Conservation (phyloP, 2,888 invertebrate genomes). For the Cyaniris semiargus region DNA sequence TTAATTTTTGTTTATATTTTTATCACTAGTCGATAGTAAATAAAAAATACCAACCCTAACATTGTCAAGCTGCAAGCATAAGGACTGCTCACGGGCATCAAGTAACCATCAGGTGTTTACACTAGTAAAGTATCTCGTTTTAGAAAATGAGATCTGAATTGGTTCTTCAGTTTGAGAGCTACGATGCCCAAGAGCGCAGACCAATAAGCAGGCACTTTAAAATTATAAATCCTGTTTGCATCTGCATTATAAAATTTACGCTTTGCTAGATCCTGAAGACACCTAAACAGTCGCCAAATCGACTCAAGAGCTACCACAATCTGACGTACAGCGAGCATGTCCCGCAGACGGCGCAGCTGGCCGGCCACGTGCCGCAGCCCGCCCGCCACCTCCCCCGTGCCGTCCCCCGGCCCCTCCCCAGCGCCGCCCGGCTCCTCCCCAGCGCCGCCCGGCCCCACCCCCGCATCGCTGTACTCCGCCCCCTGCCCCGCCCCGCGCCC, state of each 20-base stretch:
- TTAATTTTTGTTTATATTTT: not conserved
- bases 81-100: too few species aligned
- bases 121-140: too few species aligned
- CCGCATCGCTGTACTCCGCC: not conserved
- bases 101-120: too few species aligned
- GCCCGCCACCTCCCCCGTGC: conserved; percentile 49
- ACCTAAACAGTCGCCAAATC: not conserved
- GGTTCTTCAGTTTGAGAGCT: too few species aligned
- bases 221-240: too few species aligned
- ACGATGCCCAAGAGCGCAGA: too few species aligned
- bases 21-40: not conserved
- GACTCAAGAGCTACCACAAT: not conserved
- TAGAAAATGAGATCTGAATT: too few species aligned
- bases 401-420: conserved; percentile 48
- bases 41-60: not conserved
- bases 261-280: too few species aligned
- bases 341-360: conserved; percentile 57
- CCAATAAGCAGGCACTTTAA: too few species aligned
- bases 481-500: not conserved
- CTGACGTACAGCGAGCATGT: conserved; percentile 57
- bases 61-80: too few species aligned
- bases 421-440: not conserved
- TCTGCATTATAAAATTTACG: too few species aligned
- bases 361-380: conserved; percentile 60
- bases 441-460: not conserved